Conservation (phyloP, 2,113 vertebrate genomes). For the Phalacrocorax aristotelis region DNA sequence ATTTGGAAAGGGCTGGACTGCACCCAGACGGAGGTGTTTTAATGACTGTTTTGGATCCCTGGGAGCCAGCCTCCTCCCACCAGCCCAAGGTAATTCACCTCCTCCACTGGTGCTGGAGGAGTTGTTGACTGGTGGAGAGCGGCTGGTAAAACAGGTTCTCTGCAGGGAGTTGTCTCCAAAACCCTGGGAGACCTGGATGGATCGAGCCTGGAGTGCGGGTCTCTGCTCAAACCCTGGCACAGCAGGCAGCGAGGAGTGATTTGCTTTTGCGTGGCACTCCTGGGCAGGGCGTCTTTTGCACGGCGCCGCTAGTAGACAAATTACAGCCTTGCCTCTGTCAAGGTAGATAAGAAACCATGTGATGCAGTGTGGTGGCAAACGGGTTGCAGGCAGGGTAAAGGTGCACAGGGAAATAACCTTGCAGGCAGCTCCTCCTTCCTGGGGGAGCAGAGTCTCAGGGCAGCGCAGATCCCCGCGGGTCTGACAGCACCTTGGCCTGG, state of each 20-base stretch:
- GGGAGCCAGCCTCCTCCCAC: constrained; percentile 54
- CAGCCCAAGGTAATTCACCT: constrained; percentile 50
- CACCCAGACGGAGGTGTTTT: constrained; percentile 41
- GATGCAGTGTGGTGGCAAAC: constrained; percentile 65
- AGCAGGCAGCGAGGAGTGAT: background rate
- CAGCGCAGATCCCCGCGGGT: accelerated
- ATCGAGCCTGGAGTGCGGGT: background rate
- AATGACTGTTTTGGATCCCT: constrained; percentile 52
- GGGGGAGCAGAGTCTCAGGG: background rate
- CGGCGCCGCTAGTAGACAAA: constrained; percentile 59
- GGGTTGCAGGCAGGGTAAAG: constrained; percentile 78
- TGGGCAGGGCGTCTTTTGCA: constrained; percentile 46
- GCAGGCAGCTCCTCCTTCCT: background rate
- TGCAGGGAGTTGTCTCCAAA: constrained; percentile 70
- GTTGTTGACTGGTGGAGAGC: constrained; percentile 51
- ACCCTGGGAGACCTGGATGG: constrained; percentile 52
- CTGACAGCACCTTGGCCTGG: background rate
- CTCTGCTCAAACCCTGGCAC: background rate
- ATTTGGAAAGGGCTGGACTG: background rate
- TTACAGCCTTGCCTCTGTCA: constrained; percentile 56
- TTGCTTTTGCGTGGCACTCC: constrained; percentile 36
- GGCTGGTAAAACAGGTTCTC: constrained; percentile 78
- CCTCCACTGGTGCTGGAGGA: constrained; percentile 8
- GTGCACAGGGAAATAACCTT: constrained; percentile 74
- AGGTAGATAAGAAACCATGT: constrained; percentile 82